These are phyloP conservation scores for Drosophila nr. perissopoda DNA, from an alignment of 2,888 invertebrate species.

Conservation along the genomic window DNA sequence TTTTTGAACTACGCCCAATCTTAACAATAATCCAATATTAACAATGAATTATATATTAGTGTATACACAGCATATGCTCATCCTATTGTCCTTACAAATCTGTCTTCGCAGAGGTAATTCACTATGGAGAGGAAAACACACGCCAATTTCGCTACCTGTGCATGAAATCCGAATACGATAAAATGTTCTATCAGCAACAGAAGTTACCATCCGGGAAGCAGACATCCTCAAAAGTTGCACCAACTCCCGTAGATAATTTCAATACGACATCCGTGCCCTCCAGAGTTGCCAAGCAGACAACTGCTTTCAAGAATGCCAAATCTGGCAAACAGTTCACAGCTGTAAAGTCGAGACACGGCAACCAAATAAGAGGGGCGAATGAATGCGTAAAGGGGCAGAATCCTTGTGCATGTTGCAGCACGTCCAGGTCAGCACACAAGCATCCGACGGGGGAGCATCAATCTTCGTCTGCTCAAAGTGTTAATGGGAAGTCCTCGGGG, in stretches of 20 bases:
- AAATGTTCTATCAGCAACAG: constrained; percentile 84
- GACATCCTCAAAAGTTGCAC: constrained; percentile 30
- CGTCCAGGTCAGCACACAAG: constrained; percentile 44
- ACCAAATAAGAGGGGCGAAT: constrained; percentile 9
- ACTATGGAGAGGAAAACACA: constrained; percentile 84
- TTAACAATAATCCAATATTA: background rate
- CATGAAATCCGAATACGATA: constrained; percentile 85
- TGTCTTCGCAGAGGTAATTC: constrained; percentile 72
- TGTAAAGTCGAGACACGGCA: constrained; percentile 16
- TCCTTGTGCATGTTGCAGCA: constrained; percentile 59
- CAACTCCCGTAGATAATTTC: constrained; percentile 22
- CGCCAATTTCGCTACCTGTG: constrained; percentile 84
- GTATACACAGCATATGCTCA: background rate
- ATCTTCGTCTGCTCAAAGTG: constrained; percentile 64
- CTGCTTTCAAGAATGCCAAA: constrained; percentile 29
- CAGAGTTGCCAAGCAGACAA: constrained; percentile 34
- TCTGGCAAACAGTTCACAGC: constrained; percentile 33
- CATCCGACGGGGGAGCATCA: constrained; percentile 45
- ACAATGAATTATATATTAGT: background rate
- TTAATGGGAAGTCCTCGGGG: constrained; percentile 77
- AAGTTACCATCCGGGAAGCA: constrained; percentile 57
- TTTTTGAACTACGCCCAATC: background rate
- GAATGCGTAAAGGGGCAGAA: constrained; percentile 40
- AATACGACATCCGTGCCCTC: constrained; percentile 4
- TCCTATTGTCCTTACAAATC: background rate